Evolutionary conservation across 2,113 vertebrate species (phyloP).

Genomic region (Toxotes jaculatrix): DNA sequence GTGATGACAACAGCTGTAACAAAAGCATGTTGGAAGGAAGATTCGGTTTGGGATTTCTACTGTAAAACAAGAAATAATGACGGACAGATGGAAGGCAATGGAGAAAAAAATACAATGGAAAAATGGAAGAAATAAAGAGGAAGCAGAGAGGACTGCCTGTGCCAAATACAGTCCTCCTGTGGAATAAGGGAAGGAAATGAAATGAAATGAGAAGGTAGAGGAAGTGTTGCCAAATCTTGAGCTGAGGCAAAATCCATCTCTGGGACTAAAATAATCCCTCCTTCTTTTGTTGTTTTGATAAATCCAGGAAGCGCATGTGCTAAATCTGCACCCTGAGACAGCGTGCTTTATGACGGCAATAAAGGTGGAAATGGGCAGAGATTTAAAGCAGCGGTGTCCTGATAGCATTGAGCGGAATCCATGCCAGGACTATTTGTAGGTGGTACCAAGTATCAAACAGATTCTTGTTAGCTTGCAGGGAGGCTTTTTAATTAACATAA

Average conservation of each 20-base stretch:
- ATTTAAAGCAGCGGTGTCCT: slow-evolving; percentile 68
- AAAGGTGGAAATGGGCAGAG: slow-evolving; percentile 72
- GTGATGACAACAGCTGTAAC: slow-evolving; percentile 4
- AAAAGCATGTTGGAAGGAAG: slow-evolving; percentile 1
- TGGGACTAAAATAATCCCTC: slow-evolving; percentile 41
- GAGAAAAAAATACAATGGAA: not conserved
- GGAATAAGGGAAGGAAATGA: slow-evolving; percentile 35
- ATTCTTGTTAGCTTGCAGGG: slow-evolving; percentile 61
- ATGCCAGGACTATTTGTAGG: slow-evolving; percentile 76
- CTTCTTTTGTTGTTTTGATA: slow-evolving; percentile 59
- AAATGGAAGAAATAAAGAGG: not conserved
- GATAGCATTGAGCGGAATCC: slow-evolving; percentile 40
- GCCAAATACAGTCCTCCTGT: slow-evolving; percentile 33
- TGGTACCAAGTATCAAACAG: slow-evolving; percentile 70
- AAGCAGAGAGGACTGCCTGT: not conserved
- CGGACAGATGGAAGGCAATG: not conserved
- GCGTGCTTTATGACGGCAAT: slow-evolving; percentile 68
- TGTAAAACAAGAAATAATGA: not conserved
- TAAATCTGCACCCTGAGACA: slow-evolving; percentile 52
- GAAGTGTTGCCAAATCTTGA: slow-evolving; percentile 62
- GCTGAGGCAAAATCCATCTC: slow-evolving; percentile 53
- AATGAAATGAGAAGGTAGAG: slow-evolving; percentile 15
- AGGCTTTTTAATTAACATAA: slow-evolving; percentile 78
- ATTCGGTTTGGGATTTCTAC: not conserved
- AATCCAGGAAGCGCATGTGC: slow-evolving; percentile 55